Conservation (phyloP, 2,888 invertebrate species). For the Pammene fasciana region DNA sequence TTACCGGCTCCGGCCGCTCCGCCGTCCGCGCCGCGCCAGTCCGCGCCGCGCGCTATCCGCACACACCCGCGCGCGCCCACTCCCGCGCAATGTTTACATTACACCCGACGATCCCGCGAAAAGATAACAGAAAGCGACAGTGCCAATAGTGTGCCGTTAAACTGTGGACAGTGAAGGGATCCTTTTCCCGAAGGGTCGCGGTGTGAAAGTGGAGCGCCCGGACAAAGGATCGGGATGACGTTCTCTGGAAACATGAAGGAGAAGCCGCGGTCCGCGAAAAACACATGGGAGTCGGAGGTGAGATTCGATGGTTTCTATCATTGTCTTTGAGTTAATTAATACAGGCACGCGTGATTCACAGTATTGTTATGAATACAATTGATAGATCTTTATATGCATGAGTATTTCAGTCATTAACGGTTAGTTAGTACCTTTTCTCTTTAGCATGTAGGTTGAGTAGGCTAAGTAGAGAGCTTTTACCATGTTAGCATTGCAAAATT, state of each 20-base stretch:
- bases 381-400: constrained; percentile 56
- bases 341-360: constrained; percentile 56
- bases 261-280: constrained; percentile 73
- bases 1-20: constrained; percentile 56
- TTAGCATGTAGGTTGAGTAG: constrained; percentile 10
- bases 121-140: constrained; percentile 75
- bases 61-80: constrained; percentile 47
- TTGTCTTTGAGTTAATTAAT: constrained; percentile 45
- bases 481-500: not conserved
- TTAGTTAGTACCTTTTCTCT: constrained; percentile 45
- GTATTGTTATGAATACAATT: constrained; percentile 61
- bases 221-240: constrained; percentile 71
- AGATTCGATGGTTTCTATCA: constrained; percentile 56
- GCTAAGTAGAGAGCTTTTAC: constrained; percentile 13
- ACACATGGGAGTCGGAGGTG: constrained; percentile 80
- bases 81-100: constrained; percentile 62
- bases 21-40: constrained; percentile 45
- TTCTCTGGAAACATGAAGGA: constrained; percentile 79
- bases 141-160: constrained; percentile 60
- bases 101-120: constrained; percentile 57
- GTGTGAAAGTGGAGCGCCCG: constrained; percentile 67
- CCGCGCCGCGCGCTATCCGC: constrained; percentile 53
- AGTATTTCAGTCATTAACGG: constrained; percentile 60
- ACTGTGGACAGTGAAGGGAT: constrained; percentile 53
- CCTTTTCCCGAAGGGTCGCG: constrained; percentile 48